phyloP scores from a whole-genome alignment of 2,888 invertebrate genomes.

The Hirtodrosophila histrioides region DNA sequence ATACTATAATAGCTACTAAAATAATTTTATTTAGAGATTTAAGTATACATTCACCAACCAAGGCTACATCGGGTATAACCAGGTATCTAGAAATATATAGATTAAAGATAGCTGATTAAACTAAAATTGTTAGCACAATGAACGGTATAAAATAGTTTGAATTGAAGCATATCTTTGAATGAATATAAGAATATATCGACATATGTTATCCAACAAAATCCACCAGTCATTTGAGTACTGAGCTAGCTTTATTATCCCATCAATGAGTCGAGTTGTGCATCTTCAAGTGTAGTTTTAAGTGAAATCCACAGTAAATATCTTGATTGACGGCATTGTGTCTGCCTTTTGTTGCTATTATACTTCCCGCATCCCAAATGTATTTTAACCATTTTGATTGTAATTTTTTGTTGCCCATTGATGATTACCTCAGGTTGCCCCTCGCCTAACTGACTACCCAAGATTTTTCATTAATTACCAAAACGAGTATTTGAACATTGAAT shows the following conservation, averaged over 20 bases:
- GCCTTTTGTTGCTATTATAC: slow-evolving; percentile 4
- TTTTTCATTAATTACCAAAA: slow-evolving; percentile 68
- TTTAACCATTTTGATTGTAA: slow-evolving; percentile 36
- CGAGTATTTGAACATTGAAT: slow-evolving; percentile 56
- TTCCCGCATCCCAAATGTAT: slow-evolving; percentile 7
- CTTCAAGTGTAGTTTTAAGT: slow-evolving; percentile 30
- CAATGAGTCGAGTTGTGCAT: not conserved
- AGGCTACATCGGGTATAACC: no score
- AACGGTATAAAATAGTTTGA: no score
- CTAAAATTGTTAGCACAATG: no score
- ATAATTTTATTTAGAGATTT: no score
- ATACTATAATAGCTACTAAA: no score
- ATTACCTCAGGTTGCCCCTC: slow-evolving; percentile 23
- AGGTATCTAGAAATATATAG: no score
- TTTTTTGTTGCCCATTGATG: slow-evolving; percentile 52
- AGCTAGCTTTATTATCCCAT: not conserved
- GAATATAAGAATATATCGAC: no score
- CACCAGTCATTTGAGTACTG: no score
- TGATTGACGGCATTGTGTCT: slow-evolving; percentile 48
- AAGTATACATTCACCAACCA: no score
- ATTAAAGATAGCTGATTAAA: no score
- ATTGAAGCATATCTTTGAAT: no score
- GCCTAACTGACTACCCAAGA: slow-evolving; percentile 10
- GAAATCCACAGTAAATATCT: slow-evolving; percentile 43
- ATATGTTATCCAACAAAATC: no score